phyloP scores from a whole-genome alignment of 1,140 invertebrate genomes.

The Penaeus chinensis region DNA sequence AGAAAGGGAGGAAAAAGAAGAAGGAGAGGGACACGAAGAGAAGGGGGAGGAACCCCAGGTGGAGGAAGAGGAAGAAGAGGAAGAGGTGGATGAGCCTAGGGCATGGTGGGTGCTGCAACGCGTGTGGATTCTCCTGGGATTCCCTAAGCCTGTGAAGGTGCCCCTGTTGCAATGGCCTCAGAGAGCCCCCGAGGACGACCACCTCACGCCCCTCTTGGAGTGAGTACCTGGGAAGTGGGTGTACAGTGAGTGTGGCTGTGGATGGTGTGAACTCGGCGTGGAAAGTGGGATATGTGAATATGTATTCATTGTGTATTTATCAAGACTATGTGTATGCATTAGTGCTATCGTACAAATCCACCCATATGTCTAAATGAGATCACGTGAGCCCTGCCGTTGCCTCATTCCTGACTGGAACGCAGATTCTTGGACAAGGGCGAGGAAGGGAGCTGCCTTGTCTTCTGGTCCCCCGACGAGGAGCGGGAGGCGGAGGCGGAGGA shows the following conservation, averaged over 20 bases:
- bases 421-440: background rate
- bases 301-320: too few species aligned
- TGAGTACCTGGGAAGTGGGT: too few species aligned
- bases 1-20: background rate
- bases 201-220: background rate
- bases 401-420: background rate
- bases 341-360: too few species aligned
- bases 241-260: too few species aligned
- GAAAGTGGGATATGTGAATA: too few species aligned
- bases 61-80: slow-evolving; percentile 10
- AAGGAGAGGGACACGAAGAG: background rate
- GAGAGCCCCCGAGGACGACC: background rate
- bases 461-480: slow-evolving; percentile 3
- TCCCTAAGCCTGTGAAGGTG: background rate
- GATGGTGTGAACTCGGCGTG: too few species aligned
- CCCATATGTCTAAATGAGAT: background rate
- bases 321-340: too few species aligned
- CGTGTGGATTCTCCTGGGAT: slow-evolving; percentile 22
- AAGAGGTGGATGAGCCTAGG: background rate
- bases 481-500: background rate
- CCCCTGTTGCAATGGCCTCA: slow-evolving; percentile 14
- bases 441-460: slow-evolving; percentile 1
- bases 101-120: slow-evolving; percentile 23
- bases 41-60: background rate
- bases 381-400: background rate